Evolutionary conservation across 2,888 invertebrate species (phyloP).

Genomic region (Lingula anatina): DNA sequence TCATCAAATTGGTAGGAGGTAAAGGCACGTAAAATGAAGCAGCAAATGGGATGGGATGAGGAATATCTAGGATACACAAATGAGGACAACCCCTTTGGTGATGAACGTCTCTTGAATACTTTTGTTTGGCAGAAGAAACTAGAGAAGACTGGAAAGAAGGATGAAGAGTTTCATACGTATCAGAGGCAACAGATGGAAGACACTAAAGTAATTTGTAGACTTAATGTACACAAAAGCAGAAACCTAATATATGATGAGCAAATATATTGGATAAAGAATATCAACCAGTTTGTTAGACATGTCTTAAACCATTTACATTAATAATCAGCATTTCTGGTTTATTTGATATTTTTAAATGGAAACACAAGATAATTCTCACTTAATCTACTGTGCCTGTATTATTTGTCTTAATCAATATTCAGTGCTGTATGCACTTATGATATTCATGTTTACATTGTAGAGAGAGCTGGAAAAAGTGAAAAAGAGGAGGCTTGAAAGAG

Average conservation of each 20-base stretch:
- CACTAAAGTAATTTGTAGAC: slow-evolving; percentile 60
- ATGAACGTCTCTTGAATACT: slow-evolving; percentile 86
- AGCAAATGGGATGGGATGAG: slow-evolving; percentile 95
- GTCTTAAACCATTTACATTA: too few relatives aligned
- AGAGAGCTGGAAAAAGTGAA: slow-evolving; percentile 64
- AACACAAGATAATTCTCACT: too few relatives aligned
- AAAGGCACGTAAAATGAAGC: slow-evolving; percentile 77
- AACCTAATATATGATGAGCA: not conserved
- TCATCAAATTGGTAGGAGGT: slow-evolving; percentile 61
- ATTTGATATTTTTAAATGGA: too few relatives aligned
- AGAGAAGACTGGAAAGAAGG: slow-evolving; percentile 81
- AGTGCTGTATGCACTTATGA: too few relatives aligned
- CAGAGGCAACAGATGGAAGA: slow-evolving; percentile 85
- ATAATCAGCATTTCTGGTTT: too few relatives aligned
- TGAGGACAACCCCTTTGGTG: slow-evolving; percentile 97
- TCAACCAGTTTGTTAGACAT: not conserved
- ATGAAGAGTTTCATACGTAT: slow-evolving; percentile 68
- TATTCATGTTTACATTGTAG: too few relatives aligned
- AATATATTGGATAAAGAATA: not conserved
- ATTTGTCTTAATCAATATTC: too few relatives aligned
- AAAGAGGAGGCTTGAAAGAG: slow-evolving; percentile 80
- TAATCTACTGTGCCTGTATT: too few relatives aligned
- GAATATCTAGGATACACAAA: slow-evolving; percentile 96
- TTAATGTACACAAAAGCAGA: not conserved
- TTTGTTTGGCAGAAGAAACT: slow-evolving; percentile 97